Evolutionary conservation across 2,113 vertebrate genomes (phyloP).

Genomic region (Prietella phreatophila): DNA sequence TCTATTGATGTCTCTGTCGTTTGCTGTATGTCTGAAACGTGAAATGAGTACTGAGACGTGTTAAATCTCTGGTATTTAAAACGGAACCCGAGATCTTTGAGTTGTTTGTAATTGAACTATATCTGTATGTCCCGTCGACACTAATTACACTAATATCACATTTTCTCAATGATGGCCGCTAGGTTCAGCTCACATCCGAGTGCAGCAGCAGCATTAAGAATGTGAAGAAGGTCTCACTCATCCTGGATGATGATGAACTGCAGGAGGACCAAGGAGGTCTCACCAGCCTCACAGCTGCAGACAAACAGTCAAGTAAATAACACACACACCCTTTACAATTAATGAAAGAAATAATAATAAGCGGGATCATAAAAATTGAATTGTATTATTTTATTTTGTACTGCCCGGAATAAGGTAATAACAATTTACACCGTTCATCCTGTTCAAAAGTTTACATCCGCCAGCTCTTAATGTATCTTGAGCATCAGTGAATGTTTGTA

Average conservation of each 20-base stretch:
- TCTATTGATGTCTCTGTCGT: too few relatives aligned
- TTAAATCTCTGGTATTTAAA: background rate
- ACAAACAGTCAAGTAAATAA: slow-evolving; percentile 78
- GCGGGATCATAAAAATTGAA: too few relatives aligned
- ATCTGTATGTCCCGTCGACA: background rate
- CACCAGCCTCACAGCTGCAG: slow-evolving; percentile 59
- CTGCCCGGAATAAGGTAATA: too few relatives aligned
- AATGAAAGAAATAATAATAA: too few relatives aligned
- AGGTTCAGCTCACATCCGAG: slow-evolving; percentile 73
- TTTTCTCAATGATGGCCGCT: background rate
- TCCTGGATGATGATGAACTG: slow-evolving; percentile 68
- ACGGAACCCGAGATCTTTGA: background rate
- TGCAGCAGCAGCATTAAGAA: slow-evolving; percentile 71
- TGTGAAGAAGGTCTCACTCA: slow-evolving; percentile 68
- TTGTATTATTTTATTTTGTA: too few relatives aligned
- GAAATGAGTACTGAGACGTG: background rate
- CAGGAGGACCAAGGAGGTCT: slow-evolving; percentile 72
- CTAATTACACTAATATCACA: background rate
- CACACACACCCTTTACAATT: too few relatives aligned
- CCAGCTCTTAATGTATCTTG: too few relatives aligned
- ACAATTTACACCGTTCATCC: too few relatives aligned
- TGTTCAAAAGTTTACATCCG: too few relatives aligned
- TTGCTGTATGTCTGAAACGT: background rate
- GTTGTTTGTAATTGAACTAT: background rate
- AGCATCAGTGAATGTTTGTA: too few relatives aligned